phyloP scores from a whole-genome alignment of 2,797 vertebrate species.

The Parambassis ranga region DNA sequence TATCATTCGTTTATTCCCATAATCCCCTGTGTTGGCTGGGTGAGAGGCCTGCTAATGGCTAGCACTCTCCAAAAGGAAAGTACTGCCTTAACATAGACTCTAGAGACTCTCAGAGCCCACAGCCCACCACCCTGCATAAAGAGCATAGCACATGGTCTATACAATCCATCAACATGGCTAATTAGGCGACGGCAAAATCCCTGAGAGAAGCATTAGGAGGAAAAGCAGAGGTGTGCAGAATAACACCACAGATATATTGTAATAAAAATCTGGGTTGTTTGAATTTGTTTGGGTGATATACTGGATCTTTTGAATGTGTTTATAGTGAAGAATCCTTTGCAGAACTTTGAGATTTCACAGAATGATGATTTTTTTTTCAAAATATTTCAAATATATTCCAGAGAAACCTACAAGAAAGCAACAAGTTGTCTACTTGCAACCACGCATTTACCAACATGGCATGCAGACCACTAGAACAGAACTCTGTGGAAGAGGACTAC shows the following conservation, averaged over 20 bases:
- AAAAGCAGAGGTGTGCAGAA: slow-evolving; percentile 31
- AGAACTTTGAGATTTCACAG: too few relatives aligned
- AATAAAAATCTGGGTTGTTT: slow-evolving; percentile 45
- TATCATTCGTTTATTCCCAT: slow-evolving; percentile 73
- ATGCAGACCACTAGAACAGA: too few relatives aligned
- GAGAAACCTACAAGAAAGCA: too few relatives aligned
- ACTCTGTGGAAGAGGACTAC: too few relatives aligned
- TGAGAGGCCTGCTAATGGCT: slow-evolving; percentile 78
- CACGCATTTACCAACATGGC: too few relatives aligned
- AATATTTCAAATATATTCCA: too few relatives aligned
- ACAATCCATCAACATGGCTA: slow-evolving; percentile 77
- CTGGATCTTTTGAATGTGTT: neutral
- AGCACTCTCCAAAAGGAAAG: slow-evolving; percentile 60
- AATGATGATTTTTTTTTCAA: neutral
- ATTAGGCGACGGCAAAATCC: slow-evolving; percentile 69
- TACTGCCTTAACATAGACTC: slow-evolving; percentile 65
- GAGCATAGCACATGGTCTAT: slow-evolving; percentile 67
- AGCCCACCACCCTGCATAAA: slow-evolving; percentile 60
- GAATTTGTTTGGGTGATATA: slow-evolving; percentile 38
- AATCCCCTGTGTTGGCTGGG: slow-evolving; percentile 69
- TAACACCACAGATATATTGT: slow-evolving; percentile 28
- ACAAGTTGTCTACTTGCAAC: too few relatives aligned
- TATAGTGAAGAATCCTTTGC: too few relatives aligned
- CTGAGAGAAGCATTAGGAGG: slow-evolving; percentile 60
- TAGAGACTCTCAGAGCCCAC: slow-evolving; percentile 51